Conservation (phyloP, 1,140 invertebrate genomes). For the Scaptodrosophila lebanonensis region DNA sequence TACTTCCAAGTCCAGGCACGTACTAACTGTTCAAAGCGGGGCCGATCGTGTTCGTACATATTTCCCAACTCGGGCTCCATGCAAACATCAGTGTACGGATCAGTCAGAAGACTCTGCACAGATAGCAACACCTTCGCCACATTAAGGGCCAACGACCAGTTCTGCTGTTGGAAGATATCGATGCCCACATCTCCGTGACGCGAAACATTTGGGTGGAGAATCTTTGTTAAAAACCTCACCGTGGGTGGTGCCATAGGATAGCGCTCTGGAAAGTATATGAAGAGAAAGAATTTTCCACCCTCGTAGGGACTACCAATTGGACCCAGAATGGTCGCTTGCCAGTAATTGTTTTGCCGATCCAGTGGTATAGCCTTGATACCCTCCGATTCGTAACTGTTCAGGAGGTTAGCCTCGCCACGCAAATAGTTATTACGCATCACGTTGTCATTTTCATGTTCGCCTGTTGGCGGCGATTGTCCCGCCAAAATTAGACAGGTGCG, state of each 20-base stretch:
- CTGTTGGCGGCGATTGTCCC: slow-evolving; percentile 80
- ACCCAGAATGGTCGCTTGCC: slow-evolving; percentile 94
- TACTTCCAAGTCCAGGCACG: slow-evolving; percentile 94
- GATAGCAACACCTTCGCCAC: slow-evolving; percentile 93
- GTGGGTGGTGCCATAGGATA: slow-evolving; percentile 95
- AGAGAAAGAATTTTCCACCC: slow-evolving; percentile 95
- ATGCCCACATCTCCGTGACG: slow-evolving; percentile 97
- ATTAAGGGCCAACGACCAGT: slow-evolving; percentile 95
- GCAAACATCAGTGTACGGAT: slow-evolving; percentile 92
- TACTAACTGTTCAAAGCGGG: slow-evolving; percentile 89
- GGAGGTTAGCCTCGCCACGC: slow-evolving; percentile 83
- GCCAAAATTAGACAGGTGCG: slow-evolving; percentile 89
- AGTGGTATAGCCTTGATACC: slow-evolving; percentile 92
- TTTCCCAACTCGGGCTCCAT: slow-evolving; percentile 93
- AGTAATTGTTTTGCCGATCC: slow-evolving; percentile 89
- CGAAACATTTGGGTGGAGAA: slow-evolving; percentile 96
- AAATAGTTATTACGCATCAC: slow-evolving; percentile 86
- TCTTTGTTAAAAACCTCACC: slow-evolving; percentile 92
- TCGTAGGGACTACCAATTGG: slow-evolving; percentile 94
- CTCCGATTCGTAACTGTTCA: slow-evolving; percentile 89
- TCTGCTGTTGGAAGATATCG: slow-evolving; percentile 95
- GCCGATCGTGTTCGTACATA: slow-evolving; percentile 86
- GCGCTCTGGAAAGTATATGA: slow-evolving; percentile 87
- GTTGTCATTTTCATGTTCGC: slow-evolving; percentile 82
- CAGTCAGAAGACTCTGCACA: slow-evolving; percentile 94